Conservation (phyloP, 2,797 vertebrate species). For the Muscicapa comitata region DNA sequence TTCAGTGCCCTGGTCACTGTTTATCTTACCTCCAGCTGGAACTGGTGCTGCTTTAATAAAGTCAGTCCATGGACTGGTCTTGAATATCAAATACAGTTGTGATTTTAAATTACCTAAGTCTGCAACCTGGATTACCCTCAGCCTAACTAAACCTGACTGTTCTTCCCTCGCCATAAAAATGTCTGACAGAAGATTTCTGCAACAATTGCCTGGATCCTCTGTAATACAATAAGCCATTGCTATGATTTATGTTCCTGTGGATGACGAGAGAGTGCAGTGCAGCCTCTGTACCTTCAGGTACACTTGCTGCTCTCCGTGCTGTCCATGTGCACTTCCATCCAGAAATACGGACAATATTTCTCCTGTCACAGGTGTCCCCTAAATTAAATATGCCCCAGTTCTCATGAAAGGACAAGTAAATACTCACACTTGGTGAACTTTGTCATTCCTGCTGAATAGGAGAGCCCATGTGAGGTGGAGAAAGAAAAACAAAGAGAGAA, state of each 20-base stretch:
- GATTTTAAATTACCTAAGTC: neutral
- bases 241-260: neutral
- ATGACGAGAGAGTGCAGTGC: neutral
- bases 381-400: neutral
- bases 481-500: neutral
- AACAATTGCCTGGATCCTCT: neutral
- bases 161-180: neutral
- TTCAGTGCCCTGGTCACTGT: slow-evolving; percentile 6
- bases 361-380: neutral
- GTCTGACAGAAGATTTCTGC: neutral
- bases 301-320: neutral
- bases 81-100: slow-evolving; percentile 30
- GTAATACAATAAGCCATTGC: neutral
- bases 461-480: neutral
- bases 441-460: neutral
- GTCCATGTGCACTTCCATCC: neutral
- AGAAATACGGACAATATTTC: neutral
- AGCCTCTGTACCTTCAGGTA: neutral
- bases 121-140: neutral
- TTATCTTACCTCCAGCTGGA: slow-evolving; percentile 50
- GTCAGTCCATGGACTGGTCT: neutral
- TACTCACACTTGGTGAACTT: neutral
- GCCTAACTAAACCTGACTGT: neutral
- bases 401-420: neutral
- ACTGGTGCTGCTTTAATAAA: slow-evolving; percentile 51